A percentile compares a stretch with the other conserved stretches of the same genome.
Evolutionary conservation across 2,113 vertebrate genomes (phyloP).

Genomic region (Bolborhynchus lineola): DNA sequence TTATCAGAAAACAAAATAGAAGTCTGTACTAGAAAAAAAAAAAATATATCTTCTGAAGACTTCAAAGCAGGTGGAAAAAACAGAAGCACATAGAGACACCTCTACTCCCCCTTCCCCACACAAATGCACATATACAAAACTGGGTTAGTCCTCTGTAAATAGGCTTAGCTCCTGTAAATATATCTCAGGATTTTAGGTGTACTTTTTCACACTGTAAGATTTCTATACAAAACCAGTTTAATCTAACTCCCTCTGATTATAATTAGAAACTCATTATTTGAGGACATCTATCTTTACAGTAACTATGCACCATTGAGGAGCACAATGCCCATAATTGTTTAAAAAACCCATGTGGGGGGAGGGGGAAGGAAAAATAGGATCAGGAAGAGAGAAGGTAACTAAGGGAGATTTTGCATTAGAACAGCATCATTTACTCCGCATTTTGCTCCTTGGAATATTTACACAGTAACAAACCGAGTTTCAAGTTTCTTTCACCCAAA

Average conservation of each 20-base stretch:
- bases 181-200: slow-evolving; percentile 31
- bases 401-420: slow-evolving; percentile 32
- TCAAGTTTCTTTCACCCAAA: not conserved
- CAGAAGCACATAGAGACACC: not conserved
- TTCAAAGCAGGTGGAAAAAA: slow-evolving; percentile 1
- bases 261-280: slow-evolving; percentile 62
- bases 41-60: not conserved
- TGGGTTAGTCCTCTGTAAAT: slow-evolving; percentile 43
- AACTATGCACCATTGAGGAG: slow-evolving; percentile 32
- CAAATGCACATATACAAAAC: not conserved
- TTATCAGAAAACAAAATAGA: not conserved
- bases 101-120: not conserved
- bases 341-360: not conserved
- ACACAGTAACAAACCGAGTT: not conserved
- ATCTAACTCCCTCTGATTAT: slow-evolving; percentile 52
- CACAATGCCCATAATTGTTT: slow-evolving; percentile 51
- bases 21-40: not conserved
- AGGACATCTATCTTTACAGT: slow-evolving; percentile 59
- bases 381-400: slow-evolving; percentile 23
- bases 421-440: not conserved
- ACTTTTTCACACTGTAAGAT: slow-evolving; percentile 11
- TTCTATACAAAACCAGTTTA: slow-evolving; percentile 35
- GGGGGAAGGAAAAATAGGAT: slow-evolving; percentile 6
- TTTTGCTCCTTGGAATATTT: slow-evolving; percentile 1
- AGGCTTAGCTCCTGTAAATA: slow-evolving; percentile 40